A percentile compares a stretch with the other conserved stretches of the same genome.
Evolutionary conservation across 1,140 invertebrate species (phyloP).

Genomic region (Diabrotica virgifera): DNA sequence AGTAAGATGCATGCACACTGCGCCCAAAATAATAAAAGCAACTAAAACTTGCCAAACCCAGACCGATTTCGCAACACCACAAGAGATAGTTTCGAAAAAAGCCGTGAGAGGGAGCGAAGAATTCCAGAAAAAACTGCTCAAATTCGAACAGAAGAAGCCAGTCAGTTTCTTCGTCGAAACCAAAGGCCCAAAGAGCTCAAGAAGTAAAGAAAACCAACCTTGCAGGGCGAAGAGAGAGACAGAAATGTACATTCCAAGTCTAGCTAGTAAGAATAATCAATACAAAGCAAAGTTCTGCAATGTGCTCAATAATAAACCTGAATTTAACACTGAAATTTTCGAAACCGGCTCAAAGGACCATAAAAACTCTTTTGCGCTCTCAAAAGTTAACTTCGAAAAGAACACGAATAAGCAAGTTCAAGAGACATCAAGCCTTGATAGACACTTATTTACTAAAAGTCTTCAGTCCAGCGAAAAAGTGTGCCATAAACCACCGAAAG

Average conservation of each 20-base stretch:
- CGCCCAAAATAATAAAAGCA: slow-evolving; percentile 20
- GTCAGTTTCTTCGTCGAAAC: slow-evolving; percentile 53
- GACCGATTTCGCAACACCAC: slow-evolving; percentile 43
- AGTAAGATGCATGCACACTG: slow-evolving; percentile 4
- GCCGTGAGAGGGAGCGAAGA: slow-evolving; percentile 39
- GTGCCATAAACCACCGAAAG: slow-evolving; percentile 57
- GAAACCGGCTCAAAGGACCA: slow-evolving; percentile 28
- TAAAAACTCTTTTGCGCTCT: slow-evolving; percentile 41
- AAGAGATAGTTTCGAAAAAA: slow-evolving; percentile 41
- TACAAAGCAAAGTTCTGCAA: slow-evolving; percentile 53
- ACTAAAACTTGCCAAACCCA: slow-evolving; percentile 46
- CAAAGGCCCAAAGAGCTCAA: slow-evolving; percentile 40
- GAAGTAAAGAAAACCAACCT: slow-evolving; percentile 39
- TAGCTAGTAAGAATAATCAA: slow-evolving; percentile 52
- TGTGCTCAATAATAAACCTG: slow-evolving; percentile 46
- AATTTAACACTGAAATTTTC: slow-evolving; percentile 42
- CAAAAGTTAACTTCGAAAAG: slow-evolving; percentile 53
- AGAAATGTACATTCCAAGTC: slow-evolving; percentile 54
- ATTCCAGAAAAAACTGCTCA: slow-evolving; percentile 45
- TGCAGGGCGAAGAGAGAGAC: slow-evolving; percentile 37
- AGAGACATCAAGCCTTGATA: slow-evolving; percentile 53
- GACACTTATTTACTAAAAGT: slow-evolving; percentile 51
- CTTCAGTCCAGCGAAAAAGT: slow-evolving; percentile 44
- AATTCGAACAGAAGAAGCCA: slow-evolving; percentile 41
- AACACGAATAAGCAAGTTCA: slow-evolving; percentile 50